A percentile compares a stretch with the other conserved stretches of the same genome.
These are phyloP conservation scores for Bombylius major DNA, from an alignment of 2,888 invertebrate species.

Conservation along the genomic window DNA sequence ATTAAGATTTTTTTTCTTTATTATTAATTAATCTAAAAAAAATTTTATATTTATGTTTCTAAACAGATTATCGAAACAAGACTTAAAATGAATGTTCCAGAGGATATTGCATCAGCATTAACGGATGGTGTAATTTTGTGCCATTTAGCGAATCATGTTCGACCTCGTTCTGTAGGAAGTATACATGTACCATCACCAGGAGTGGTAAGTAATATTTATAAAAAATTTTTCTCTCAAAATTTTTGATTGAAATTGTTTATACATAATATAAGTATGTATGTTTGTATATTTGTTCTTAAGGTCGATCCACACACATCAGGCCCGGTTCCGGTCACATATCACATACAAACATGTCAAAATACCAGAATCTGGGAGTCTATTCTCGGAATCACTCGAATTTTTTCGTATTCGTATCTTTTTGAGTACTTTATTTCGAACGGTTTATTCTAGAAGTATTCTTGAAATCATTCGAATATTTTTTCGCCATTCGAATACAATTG, in stretches of 20 bases:
- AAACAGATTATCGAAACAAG: constrained; percentile 75
- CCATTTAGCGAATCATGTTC: constrained; percentile 86
- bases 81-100: constrained; percentile 79
- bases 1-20: constrained; percentile 6
- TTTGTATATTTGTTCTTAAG: neutral
- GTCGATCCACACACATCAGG: no score
- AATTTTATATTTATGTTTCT: constrained; percentile 10
- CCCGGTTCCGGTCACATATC: no score
- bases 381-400: no score
- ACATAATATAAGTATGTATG: neutral
- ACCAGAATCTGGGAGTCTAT: no score
- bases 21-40: neutral
- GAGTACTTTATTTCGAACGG: no score
- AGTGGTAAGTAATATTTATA: constrained; percentile 49
- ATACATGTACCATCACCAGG: constrained; percentile 91
- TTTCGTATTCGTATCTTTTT: no score
- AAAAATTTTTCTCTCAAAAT: neutral
- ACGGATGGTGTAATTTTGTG: constrained; percentile 89
- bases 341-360: neutral
- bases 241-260: neutral
- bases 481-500: no score
- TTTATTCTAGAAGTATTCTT: no score
- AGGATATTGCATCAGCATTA: constrained; percentile 70
- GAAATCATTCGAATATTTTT: no score
- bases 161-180: constrained; percentile 80